Base-by-base conservation (phyloP, 2,888 invertebrate species). In the Eilema griseolum region DNA sequence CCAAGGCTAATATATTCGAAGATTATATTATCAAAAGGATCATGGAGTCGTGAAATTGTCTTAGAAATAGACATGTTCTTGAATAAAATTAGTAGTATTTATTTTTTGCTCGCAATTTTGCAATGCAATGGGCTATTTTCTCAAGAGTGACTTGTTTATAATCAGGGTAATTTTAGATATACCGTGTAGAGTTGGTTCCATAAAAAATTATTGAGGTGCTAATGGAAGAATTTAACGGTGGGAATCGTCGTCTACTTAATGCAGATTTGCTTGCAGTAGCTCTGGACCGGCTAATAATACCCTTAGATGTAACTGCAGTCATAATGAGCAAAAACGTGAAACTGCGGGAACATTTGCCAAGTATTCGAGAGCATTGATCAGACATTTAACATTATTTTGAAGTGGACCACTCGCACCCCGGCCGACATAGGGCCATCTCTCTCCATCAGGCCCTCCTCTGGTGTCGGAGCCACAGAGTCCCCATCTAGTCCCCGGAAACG, bases 11-110 rank as follows among this genome's bases (percentile, higher is more conserved):
- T 57, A 64, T 60, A 74, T 66, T 37, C 61, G 3, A 70, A 67
- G 62, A 72, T 76, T 73, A 82, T 41, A 72, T 76, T 73, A 82
- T 41, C 62, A 69, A 72, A 24, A 59, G 61, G 69, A 52, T n/a
- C 16, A 52, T 52, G 52, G 52, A 52, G 52, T 52, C 20, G 8
- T 46, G 46, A 46, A 61, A 28, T n/a, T 26, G 28, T 23, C 41
- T 31, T 14, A 61, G 24, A 26, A 28, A 63, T 63, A 64, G 20
- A 64, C 28, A 28, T 16, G 64, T 64, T 24, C 37, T 24, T 61
- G 33, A 60, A 69, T 60, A 24, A 52, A 46, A 64, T 67, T 67
- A 37, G n/a, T 28, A 24, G 28, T 23, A 60, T 33, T 41, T 65
- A 16, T 60, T 64, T 65, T 60, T 65, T 65, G 31, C 5, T 10